A percentile compares a stretch with the other conserved stretches of the same genome.
Evolutionary conservation across 2,888 invertebrate species (phyloP).

Genomic region (Nomada ferruginata): DNA sequence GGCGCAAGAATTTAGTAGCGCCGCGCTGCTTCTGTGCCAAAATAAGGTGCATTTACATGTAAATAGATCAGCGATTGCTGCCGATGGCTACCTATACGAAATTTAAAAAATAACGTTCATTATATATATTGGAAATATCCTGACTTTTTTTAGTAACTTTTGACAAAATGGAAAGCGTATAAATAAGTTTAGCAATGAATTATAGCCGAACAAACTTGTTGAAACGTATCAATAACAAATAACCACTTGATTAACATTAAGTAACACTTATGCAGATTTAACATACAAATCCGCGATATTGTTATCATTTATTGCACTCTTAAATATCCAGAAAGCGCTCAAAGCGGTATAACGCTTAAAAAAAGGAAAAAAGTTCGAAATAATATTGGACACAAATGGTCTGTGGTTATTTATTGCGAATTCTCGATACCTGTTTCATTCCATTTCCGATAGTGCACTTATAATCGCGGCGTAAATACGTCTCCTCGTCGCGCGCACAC

Average conservation of each 20-base stretch:
- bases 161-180: background rate
- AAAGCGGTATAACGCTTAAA: background rate
- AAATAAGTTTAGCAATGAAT: background rate
- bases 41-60: slow-evolving; percentile 6
- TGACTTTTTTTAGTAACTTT: no score
- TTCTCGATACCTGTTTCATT: slow-evolving; percentile 22
- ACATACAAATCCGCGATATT: background rate
- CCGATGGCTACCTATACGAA: background rate
- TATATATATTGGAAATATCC: background rate
- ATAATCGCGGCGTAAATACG: slow-evolving; percentile 18
- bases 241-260: background rate
- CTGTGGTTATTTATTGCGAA: slow-evolving; percentile 17
- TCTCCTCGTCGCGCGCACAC: background rate
- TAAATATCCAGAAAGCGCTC: background rate
- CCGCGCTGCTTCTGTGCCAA: background rate
- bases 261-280: background rate
- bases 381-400: slow-evolving; percentile 13
- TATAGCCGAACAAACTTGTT: background rate
- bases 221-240: background rate
- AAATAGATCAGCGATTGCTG: background rate
- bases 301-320: background rate
- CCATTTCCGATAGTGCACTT: background rate
- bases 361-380: background rate
- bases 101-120: background rate
- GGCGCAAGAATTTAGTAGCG: background rate